Evolutionary conservation across 2,888 invertebrate species (phyloP).

Genomic region (Heterodera filipjevi): DNA sequence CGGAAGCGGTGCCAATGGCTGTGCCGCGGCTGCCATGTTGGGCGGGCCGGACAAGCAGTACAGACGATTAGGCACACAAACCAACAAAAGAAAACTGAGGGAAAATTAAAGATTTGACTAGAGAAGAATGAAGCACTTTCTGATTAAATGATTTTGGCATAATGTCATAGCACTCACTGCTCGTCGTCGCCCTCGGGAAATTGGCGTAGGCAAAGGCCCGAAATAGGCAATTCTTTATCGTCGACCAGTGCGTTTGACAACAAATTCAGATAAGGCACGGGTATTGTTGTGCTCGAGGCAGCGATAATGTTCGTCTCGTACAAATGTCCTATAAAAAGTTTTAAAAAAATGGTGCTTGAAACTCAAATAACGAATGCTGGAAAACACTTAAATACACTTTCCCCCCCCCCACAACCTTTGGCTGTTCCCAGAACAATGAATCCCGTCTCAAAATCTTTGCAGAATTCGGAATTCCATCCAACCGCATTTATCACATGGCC

Average conservation of each 20-base stretch:
- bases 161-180: conserved; percentile 21
- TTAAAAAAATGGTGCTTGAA: background rate
- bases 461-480: conserved; percentile 60
- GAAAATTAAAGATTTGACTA: background rate
- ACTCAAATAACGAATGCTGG: too few relatives aligned
- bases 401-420: conserved; percentile 45
- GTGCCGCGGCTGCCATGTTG: conserved; percentile 32
- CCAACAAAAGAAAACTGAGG: conserved; percentile 47
- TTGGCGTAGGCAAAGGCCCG: conserved; percentile 47
- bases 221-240: conserved; percentile 39
- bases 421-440: conserved; percentile 58
- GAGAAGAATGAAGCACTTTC: background rate
- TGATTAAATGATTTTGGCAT: background rate
- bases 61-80: conserved; percentile 50
- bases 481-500: conserved; percentile 54
- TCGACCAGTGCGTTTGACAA: conserved; percentile 33
- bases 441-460: conserved; percentile 55
- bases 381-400: background rate
- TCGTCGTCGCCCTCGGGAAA: conserved; percentile 42
- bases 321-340: conserved; percentile 12
- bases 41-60: conserved; percentile 41
- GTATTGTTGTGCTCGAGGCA: background rate
- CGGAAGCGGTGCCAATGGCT: conserved; percentile 34
- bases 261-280: conserved; percentile 47
- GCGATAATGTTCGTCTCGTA: conserved; percentile 34